Base-by-base conservation (phyloP, 2,113 vertebrate genomes). In the Lasiurus cinereus region DNA sequence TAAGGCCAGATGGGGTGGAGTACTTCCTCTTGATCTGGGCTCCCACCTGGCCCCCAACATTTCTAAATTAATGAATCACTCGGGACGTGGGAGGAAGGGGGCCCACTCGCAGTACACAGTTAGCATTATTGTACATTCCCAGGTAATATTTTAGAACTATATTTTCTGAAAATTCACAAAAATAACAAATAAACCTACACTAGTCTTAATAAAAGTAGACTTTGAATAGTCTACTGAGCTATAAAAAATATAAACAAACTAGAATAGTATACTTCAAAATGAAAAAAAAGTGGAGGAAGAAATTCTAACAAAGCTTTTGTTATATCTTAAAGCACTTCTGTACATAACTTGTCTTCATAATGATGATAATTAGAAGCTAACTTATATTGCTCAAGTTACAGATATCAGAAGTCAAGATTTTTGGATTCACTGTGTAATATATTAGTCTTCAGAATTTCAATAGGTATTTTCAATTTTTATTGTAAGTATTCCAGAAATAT, bases 91-190 rank as follows among this genome's bases (percentile, higher is more conserved):
- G 39, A 5, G 39, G 5, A 39, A 39, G 39, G 39, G 39, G 5
- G 39, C 39, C 39, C 39, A 39, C 39, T 39, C 39, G 39, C 39
- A 39, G 27, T 33, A 74, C 31, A 31, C 2, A 54, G 8, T 50
- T 91, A 67, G 31, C 50, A 48, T 79, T 92, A 83, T 1, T 69
- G 0, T 31, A 39, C 8, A 33, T 83, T 70, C 70, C 86, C 6
- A 83, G 31, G 15, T 39, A 67, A 79, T 64, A 77, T 10, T 48
- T 39, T 46, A 36, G 33, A 52, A 6, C 6, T 50, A 36, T 62
- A 2, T n/a, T 72, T 50, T 62, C 48, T 73, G 83, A 59, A 90
- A 92, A 83, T 90, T 86, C 33, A 83, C 19, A 72, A 43, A 80
- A 94, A 22, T 50, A 50, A 89, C n/a, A 69, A 82, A 89, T 29